phyloP scores from a whole-genome alignment of 2,888 invertebrate species.

The Lobophora halterata region DNA sequence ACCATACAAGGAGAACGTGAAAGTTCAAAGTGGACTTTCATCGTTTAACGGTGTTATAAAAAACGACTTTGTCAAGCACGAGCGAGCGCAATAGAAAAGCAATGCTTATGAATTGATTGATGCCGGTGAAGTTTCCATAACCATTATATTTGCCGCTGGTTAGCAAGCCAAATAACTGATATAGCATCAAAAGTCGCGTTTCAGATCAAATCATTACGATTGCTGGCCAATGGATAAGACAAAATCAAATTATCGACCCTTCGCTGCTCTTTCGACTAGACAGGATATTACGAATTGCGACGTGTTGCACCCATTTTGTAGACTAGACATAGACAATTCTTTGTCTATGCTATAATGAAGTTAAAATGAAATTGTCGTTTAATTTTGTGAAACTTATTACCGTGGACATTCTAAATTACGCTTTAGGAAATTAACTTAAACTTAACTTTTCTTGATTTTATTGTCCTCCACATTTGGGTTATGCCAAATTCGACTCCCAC shows the following conservation, averaged over 20 bases:
- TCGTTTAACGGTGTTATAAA: constrained; percentile 19
- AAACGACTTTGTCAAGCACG: constrained; percentile 34
- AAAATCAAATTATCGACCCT: constrained; percentile 46
- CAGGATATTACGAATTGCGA: constrained; percentile 50
- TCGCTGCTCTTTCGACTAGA: constrained; percentile 39
- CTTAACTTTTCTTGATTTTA: constrained; percentile 30
- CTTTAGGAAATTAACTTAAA: not conserved
- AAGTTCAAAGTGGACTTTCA: constrained; percentile 13
- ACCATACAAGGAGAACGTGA: constrained; percentile 10
- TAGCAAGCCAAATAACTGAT: constrained; percentile 38
- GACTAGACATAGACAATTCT: no score
- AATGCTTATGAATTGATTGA: constrained; percentile 43
- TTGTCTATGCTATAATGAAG: not conserved
- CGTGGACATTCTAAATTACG: not conserved
- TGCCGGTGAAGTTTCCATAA: constrained; percentile 47
- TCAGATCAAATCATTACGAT: constrained; percentile 41
- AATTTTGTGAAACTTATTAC: not conserved
- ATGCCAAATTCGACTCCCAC: constrained; percentile 40
- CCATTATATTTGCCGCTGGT: constrained; percentile 52
- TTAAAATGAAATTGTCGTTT: no score
- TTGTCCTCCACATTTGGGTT: constrained; percentile 35
- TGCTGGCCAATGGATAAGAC: constrained; percentile 34
- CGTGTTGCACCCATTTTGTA: constrained; percentile 39
- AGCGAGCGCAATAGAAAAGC: constrained; percentile 46
- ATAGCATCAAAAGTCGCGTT: constrained; percentile 28